Conservation (phyloP, 2,113 vertebrate genomes). For the Saimiri boliviensis region DNA sequence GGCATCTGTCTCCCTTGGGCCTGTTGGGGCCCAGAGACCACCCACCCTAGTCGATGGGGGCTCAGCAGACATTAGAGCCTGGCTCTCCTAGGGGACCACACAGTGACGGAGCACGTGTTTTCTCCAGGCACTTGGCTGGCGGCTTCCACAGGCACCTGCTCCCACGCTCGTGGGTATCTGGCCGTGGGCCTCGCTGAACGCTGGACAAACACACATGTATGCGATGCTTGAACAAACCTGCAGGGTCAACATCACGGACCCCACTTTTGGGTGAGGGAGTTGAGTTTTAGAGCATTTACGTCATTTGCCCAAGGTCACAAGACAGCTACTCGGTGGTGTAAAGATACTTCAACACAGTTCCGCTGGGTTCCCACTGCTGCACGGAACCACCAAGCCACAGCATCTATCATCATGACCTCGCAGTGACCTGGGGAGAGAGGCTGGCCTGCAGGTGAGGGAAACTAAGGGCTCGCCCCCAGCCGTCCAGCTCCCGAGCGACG, state of each 20-base stretch:
- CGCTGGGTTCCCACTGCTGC: accelerated
- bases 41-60: accelerated
- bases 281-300: neutral
- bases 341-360: too few species aligned
- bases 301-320: neutral
- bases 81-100: accelerated
- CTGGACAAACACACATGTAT: neutral
- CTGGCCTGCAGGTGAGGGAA: neutral
- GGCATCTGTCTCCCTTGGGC: too few species aligned
- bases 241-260: neutral
- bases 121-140: accelerated
- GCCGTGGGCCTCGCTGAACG: neutral
- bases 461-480: neutral
- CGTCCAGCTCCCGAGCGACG: neutral
- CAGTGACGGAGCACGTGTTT: accelerated
- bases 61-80: accelerated
- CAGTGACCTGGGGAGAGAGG: too few species aligned
- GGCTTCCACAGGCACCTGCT: neutral
- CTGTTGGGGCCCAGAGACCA: neutral
- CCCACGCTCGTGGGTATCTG: accelerated
- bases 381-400: neutral
- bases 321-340: neutral
- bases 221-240: too few species aligned
- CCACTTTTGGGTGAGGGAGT: neutral
- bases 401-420: accelerated